Base-by-base conservation (phyloP, 2,797 vertebrate genomes). In the Periophthalmus magnuspinnatus region DNA sequence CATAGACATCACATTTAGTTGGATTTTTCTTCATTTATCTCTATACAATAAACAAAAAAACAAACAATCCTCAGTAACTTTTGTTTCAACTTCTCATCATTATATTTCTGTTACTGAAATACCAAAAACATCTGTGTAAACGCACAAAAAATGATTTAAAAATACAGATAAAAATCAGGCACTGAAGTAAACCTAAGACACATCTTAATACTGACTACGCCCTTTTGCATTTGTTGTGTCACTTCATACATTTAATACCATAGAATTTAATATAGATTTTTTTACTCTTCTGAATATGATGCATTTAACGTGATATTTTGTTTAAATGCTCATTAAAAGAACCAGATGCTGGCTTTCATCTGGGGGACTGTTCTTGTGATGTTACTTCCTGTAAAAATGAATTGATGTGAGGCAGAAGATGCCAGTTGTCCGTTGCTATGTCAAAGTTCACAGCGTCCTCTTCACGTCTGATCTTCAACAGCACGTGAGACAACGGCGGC, bases 361-460 rank as follows among this genome's bases (percentile, higher is more conserved):
- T 45, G 32, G 38, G 41, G 52, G 34, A 0, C 17, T 47, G 6
- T 32, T 60, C 66, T 38, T 57, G 67, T 16, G 65, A 64, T 0
- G 90, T 92, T 60, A 93, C 68, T 6, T 67, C 77, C 68, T 84
- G 78, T 2, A 97, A 88, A 75, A 95, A 95, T 36, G 87, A 86
- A 54, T 90, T 94, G 0, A 91, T 77, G 66, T 93, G 86, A 0
- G 94, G 92, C 71, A 97, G 83, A 13, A 96, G 87, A 1, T 89
- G 83, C 95, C 95, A 96, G 89, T 94, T 90, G 34, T 97, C 92
- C 0, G 95, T 96, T 21, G 93, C 90, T 0, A 97, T 90, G 38
- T 76, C 68, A 65, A 96, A 91, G 0, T 91, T 90, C 33, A 84
- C 88, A 0, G 91, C 85, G 0, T 95, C 94, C 0, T 93, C 93